These are phyloP conservation scores for Lamellibrachia satsuma DNA, from an alignment of 2,888 invertebrate species.

Conservation along the genomic window DNA sequence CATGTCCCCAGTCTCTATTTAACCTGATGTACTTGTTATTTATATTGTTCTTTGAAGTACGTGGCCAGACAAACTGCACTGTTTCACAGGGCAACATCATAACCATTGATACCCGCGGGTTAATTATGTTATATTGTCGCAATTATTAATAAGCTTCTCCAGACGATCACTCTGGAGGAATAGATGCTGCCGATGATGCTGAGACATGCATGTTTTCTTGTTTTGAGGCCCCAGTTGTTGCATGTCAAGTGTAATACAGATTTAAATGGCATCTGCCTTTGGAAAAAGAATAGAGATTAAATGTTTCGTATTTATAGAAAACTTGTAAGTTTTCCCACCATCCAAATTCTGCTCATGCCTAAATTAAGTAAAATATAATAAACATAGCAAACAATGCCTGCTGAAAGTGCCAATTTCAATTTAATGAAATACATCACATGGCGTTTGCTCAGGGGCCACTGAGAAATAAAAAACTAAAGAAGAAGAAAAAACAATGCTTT, in stretches of 20 bases:
- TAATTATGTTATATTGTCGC: constrained; percentile 12
- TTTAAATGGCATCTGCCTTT: constrained; percentile 13
- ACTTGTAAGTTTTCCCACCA: not conserved
- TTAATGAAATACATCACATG: too few relatives aligned
- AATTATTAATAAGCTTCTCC: not conserved
- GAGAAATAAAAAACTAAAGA: too few relatives aligned
- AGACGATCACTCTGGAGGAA: not conserved
- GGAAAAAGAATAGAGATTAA: not conserved
- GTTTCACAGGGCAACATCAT: not conserved
- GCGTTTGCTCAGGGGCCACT: too few relatives aligned
- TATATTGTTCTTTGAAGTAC: not conserved
- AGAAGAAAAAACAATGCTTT: not conserved
- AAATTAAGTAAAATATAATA: not conserved
- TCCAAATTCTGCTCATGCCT: not conserved
- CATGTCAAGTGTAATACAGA: not conserved
- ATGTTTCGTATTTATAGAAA: not conserved
- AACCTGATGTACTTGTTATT: not conserved
- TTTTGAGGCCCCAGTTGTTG: not conserved
- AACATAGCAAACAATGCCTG: too few relatives aligned
- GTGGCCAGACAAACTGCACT: not conserved
- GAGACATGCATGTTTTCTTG: not conserved
- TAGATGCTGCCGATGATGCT: not conserved
- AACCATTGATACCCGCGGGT: not conserved
- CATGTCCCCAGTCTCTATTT: not conserved
- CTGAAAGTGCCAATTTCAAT: too few relatives aligned